Base-by-base conservation (phyloP, 2,113 vertebrate genomes). In the Cyprinodon variegatus region DNA sequence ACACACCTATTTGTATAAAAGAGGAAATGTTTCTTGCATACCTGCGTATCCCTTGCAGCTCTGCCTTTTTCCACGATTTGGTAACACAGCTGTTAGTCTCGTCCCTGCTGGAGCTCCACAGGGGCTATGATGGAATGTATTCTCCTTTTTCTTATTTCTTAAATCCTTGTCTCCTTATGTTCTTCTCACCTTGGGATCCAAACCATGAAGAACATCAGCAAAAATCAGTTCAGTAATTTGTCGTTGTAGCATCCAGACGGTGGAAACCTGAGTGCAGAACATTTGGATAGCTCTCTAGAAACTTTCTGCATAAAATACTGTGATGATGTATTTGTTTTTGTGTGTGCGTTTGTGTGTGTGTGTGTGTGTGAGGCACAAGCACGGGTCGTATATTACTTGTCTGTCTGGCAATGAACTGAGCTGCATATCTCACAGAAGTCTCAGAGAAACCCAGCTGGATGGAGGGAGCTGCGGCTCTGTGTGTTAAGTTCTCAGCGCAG, bases 401-500 rank as follows among this genome's bases (percentile, higher is more conserved):
- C 78, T 90, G 89, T 90, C 90, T 92, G 91, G 91, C 89, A 68
- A 77, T 78, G 78, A 86, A 79, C 76, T 77, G 71, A 50, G 61
- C 74, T 90, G 85, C 86, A 90, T 90, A 88, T 91, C 88, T 91
- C 90, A 81, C 83, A 86, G 83, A 39, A 53, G 65, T 73, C 62
- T 65, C 71, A 73, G 53, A 91, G 84, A 80, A 84, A 79, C 90
- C 77, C 91, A 89, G 90, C 89, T 91, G 89, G 90, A 91, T 86
- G 65, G 77, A 84, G 76, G 81, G 15, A 89, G 68, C 65, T 67
- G 53, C 36, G 72, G 77, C 59, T 86, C 63, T 85, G 83, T 90
- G 84, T 86, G 80, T 87, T 85, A 76, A 85, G 45, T 17, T 86
- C 50, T 80, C 37, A 11, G 71, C 79, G 74, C 84, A 86, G 77